Evolutionary conservation across 2,113 vertebrate species (phyloP), one percentile per base, ranked within the genome.

Genomic region (Sphyrna mokarran): DNA sequence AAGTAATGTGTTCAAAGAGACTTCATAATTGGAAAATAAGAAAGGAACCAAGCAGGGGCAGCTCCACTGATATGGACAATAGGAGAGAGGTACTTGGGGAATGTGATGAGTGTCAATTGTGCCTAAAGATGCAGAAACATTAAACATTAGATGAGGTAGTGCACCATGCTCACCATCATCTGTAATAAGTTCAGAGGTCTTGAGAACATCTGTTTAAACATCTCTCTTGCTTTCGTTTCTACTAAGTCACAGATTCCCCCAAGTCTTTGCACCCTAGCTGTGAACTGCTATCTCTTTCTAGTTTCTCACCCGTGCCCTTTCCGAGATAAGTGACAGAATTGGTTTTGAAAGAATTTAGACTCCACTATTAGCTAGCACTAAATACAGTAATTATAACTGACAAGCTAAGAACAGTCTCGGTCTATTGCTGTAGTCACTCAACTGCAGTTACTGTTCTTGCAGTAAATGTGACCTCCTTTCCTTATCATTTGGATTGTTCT

Each of bases 311-410:
- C 89, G n/a, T 93, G 61, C 61, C 89, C n/a, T 66, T 93, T 66
- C 33, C 8, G n/a, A 93, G 61, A 22, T 93, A 66, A 37, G 58
- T 91, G 61, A 93, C n/a, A 66, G 16, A 37, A 93, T 93, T 89
- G 18, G 61, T 93, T 93, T 91, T 93, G 61, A 93, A 93, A 66
- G 61, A 93, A 68, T 66, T 63, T 93, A 66, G 89, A 66, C 61
- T 40, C 89, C n/a, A 68, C 89, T 66, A 66, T 93, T 93, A 93
- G 89, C 89, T 22, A 37, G 16, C n/a, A 22, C 61, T 93, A 37
- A 91, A 91, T 20, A 91, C 89, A 63, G 89, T 91, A 91, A 91
- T 91, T 33, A 91, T 66, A 91, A 93, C 89, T 66, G 89, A 93
- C 89, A 93, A 54, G n/a, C 61, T n/a, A 23, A 66, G n/a, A 20